Base-by-base conservation (phyloP, 2,113 vertebrate genomes). In the Cranoglanis bouderius region DNA sequence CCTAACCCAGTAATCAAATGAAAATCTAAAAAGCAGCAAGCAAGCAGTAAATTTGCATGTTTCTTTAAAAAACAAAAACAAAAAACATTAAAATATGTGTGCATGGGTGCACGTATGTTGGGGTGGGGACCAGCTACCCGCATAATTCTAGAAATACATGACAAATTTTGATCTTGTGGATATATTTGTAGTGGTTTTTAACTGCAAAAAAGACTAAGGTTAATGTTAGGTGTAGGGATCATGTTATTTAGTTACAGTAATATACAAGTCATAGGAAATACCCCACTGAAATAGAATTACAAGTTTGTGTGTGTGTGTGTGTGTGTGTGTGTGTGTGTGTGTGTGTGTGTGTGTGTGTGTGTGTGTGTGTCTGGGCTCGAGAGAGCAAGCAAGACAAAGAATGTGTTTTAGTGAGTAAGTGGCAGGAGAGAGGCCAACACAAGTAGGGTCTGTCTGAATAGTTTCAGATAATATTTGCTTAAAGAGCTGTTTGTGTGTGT, bases 381-480 rank as follows among this genome's bases (percentile, higher is more conserved):
- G 24, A 75, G 90, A 91, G 88, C 72, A 38, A 70, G 88, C 81
- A 81, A 84, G 67, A 84, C n/a, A 85, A 67, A 84, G 88, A 84
- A 77, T 87, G 85, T 83, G 78, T 87, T 90, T 82, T 87, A 87
- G 85, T 88, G 86, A 85, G 88, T 87, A 65, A 89, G 82, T 70
- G 84, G 70, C 70, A 87, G 74, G 85, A 81, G 82, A 87, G 87
- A 86, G 84, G 85, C 82, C 87, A 67, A 87, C 65, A 75, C 87
- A 88, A 85, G 84, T 81, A 72, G 65, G 55, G 88, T 89, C 82
- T 88, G 77, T 84, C 86, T 77, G 85, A 90, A 84, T 55, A 43
- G 77, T 78, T 88, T 91, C 49, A 72, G 55, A 89, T 89, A 88
- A 85, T 89, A 81, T 91, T 91, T 89, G 59, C 63, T 85, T 85